Evolutionary conservation across 1,140 invertebrate genomes (phyloP).

Genomic region (Episyrphus balteatus): DNA sequence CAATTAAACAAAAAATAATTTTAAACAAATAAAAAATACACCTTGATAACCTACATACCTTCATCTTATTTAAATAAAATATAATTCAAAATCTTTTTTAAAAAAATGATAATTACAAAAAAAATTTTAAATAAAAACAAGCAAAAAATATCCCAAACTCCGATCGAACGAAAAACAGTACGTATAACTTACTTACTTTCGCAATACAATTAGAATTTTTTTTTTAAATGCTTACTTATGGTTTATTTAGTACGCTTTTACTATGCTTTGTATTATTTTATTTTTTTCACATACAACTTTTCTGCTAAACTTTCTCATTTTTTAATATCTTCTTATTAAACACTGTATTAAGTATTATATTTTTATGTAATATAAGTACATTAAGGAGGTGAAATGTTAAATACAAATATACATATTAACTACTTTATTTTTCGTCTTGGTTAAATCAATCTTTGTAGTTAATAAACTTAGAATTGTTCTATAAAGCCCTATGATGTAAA

Average conservation of each 20-base stretch:
- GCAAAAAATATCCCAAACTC: neutral
- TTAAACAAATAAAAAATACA: conserved; percentile 1
- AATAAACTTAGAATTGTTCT: too few relatives aligned
- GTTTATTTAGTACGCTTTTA: neutral
- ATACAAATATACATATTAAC: too few relatives aligned
- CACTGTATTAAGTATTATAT: too few relatives aligned
- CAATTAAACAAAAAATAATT: conserved; percentile 3
- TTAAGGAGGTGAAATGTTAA: too few relatives aligned
- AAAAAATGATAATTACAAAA: neutral
- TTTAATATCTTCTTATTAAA: too few relatives aligned
- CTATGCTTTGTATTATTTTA: neutral
- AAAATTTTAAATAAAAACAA: neutral
- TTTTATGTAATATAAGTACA: too few relatives aligned
- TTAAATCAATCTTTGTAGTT: too few relatives aligned
- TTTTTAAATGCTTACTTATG: neutral
- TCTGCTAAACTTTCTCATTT: too few relatives aligned
- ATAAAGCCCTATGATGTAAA: too few relatives aligned
- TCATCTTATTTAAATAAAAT: neutral
- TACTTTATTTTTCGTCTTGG: too few relatives aligned
- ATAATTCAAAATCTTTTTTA: too few relatives aligned
- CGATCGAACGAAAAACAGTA: neutral
- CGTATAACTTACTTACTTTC: neutral
- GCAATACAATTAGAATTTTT: neutral
- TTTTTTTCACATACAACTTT: neutral
- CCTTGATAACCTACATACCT: neutral